Evolutionary conservation across 2,113 vertebrate genomes (phyloP), one percentile per base, ranked within the genome.

Genomic region (Elephas maximus): DNA sequence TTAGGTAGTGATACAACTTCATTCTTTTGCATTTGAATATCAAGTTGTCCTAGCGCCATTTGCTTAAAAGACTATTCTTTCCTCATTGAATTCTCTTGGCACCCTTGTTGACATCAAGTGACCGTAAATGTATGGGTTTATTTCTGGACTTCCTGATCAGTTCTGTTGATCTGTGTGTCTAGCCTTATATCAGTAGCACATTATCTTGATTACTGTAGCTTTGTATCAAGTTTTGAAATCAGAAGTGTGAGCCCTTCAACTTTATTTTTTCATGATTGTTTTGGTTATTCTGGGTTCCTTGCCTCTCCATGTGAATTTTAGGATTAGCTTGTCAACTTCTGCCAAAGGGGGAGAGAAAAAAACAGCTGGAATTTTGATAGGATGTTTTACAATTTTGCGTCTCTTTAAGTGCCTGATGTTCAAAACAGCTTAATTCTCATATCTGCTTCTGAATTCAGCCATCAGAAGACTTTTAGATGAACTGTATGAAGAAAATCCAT

Each of bases 311-410:
- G 12, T 76, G 33, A 80, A 76, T 95, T 89, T 92, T 65, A 77
- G 48, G 44, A 65, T 78, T 81, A 23, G 33, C 10, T 88, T 81
- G 53, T 57, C 33, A 78, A 2, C 87, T 93, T 82, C 74, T 91
- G 71, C 6, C 44, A 17, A 12, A 8, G 51, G 51, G 51, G 51
- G 51, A 15, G 53, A 17, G 14, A 14, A 48, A 51, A 88, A 85
- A 37, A n/a, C 77, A 93, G 20, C 60, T 96, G 80, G 17, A 28
- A 41, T 71, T 96, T 86, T 79, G 45, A 62, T 74, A 88, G 9
- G 44, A 37, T 88, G 45, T 48, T 92, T 79, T 83, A 62, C 4
- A n/a, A 62, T 82, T 95, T 89, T 96, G 53, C 12, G 65, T 74
- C 20, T 80, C 37, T 76, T 90, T 62, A 85, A 93, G 62, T 51